Evolutionary conservation across 2,888 invertebrate species (phyloP), one percentile per base, ranked within the genome.

Genomic region (Schizotus pectinicornis): DNA sequence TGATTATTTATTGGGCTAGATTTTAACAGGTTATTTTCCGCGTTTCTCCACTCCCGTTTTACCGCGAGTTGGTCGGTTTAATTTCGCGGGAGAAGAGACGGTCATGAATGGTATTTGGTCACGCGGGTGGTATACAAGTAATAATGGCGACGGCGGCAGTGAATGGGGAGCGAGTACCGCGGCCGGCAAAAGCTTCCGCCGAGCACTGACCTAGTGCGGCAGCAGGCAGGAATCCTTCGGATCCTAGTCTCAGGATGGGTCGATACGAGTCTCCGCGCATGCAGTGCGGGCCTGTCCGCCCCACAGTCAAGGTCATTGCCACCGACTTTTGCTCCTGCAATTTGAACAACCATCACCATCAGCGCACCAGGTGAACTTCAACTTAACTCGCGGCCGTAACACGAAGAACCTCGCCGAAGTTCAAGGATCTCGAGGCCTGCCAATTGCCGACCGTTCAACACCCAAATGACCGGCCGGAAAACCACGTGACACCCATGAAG

Each of bases 181-280:
- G 58, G 63, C 63, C 56, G 61, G 62, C 68, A 61, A 64, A 47
- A 63, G 22, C 22, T 22, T 64, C 69, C 64, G 65, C 62, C 66
- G 63, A 68, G 66, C 65, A 69, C 69, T 69, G 69, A 69, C 69
- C 69, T 67, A 69, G 63, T 65, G 51, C 35, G 43, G 37, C 52
- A 43, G 42, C 43, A 65, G 58, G 65, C 63, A 57, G 57, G 56
- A 62, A 59, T 63, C 52, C 63, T 60, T 59, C 62, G 62, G 48
- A 56, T 67, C 62, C 64, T 62, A 57, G 62, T 56, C 48, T 42
- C 49, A 46, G 49, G 51, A 60, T 52, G 53, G 64, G 65, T 67
- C 67, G 67, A 67, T 67, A 65, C 45, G 49, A 45, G 46, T 41
- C 61, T 41, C 56, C 56, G 65, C 65, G 65, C 65, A 61, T 61